These are phyloP conservation scores for Puma concolor DNA, from an alignment of 2,113 vertebrate species.

Conservation along the genomic window DNA sequence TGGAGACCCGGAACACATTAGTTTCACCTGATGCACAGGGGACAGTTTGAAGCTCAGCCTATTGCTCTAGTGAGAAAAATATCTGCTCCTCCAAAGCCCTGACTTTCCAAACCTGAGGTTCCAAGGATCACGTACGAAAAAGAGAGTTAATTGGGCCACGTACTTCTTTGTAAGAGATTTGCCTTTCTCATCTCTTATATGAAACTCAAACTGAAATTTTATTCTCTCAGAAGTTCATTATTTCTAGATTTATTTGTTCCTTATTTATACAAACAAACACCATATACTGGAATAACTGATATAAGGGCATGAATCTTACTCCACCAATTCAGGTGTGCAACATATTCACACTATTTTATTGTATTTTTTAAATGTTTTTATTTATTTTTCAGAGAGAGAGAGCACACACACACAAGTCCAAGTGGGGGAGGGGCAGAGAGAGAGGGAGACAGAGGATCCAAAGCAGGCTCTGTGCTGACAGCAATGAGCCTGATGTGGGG, in stretches of 20 bases:
- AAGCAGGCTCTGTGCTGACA: no score
- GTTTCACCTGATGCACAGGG: background rate
- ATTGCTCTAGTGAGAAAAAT: background rate
- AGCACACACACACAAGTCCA: no score
- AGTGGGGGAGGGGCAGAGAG: no score
- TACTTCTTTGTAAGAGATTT: background rate
- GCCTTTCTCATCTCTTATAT: constrained; percentile 9
- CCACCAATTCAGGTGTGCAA: constrained; percentile 51
- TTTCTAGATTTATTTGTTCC: constrained; percentile 61
- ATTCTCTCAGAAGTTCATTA: constrained; percentile 57
- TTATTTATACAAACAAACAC: constrained; percentile 12
- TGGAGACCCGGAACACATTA: background rate
- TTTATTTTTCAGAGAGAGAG: no score
- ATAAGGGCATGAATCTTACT: background rate
- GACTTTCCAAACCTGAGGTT: background rate
- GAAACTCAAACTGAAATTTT: constrained; percentile 37
- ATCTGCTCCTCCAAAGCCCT: background rate
- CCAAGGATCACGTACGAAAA: background rate
- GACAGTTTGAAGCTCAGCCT: background rate
- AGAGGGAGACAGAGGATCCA: no score
- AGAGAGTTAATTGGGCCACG: background rate
- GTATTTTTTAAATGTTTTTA: background rate
- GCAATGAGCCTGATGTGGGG: no score
- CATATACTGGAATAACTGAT: background rate
- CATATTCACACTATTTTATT: background rate